A percentile compares a stretch with the other conserved stretches of the same genome.
Conservation (phyloP, 2,113 vertebrate species). For the Neodon shergylaensis region DNA sequence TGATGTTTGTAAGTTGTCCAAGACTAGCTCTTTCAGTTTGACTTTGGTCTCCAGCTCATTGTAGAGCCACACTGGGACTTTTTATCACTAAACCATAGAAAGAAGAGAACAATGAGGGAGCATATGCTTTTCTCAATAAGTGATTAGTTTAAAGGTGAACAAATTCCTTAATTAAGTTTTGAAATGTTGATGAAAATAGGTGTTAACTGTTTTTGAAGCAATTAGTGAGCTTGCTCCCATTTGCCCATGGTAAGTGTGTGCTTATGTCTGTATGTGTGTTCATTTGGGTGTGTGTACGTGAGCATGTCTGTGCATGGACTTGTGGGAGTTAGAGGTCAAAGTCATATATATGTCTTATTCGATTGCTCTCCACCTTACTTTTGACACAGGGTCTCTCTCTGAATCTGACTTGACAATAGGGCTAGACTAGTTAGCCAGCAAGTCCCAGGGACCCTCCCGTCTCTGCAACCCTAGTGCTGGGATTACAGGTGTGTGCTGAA, state of each 20-base stretch:
- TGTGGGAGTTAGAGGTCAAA: background rate
- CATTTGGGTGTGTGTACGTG: background rate
- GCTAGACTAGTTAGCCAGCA: background rate
- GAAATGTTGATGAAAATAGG: background rate
- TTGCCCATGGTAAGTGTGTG: conserved; percentile 10
- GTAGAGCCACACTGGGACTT: background rate
- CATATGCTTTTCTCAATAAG: background rate
- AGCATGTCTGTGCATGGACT: background rate
- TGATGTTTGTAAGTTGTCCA: background rate
- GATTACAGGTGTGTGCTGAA: background rate
- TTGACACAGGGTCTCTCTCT: background rate
- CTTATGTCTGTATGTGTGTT: background rate
- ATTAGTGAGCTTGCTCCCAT: background rate
- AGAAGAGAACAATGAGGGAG: background rate
- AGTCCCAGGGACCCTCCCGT: too few relatives aligned
- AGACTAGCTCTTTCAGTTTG: background rate
- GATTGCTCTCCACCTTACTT: background rate
- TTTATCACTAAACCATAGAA: background rate
- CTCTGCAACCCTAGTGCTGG: too few relatives aligned
- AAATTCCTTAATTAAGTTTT: conserved; percentile 1
- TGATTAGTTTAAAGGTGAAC: background rate
- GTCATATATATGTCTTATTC: background rate
- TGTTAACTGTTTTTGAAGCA: background rate
- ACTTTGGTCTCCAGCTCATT: background rate
- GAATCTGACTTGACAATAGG: background rate